A percentile compares a stretch with the other conserved stretches of the same genome.
Evolutionary conservation across 2,113 vertebrate genomes (phyloP).

Genomic region (Dunckerocampus dactyliophorus): DNA sequence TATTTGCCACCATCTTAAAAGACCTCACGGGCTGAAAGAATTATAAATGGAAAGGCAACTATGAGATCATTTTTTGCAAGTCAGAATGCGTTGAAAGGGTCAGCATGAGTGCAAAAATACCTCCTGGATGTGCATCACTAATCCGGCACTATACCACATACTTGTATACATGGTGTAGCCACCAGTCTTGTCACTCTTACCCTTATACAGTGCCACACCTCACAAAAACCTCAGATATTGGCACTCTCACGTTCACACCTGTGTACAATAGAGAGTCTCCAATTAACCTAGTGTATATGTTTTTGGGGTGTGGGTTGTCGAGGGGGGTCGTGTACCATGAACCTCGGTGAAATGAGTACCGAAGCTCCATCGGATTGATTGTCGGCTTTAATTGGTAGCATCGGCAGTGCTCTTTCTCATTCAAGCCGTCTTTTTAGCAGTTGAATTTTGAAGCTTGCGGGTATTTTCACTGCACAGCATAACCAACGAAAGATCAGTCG

Average conservation of each 20-base stretch:
- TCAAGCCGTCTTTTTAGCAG: constrained; percentile 28
- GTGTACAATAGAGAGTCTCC: too few species aligned
- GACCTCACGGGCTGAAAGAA: constrained; percentile 11
- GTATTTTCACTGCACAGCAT: constrained; percentile 64
- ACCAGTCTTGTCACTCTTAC: constrained; percentile 28
- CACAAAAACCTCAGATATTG: constrained; percentile 26
- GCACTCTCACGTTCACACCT: too few species aligned
- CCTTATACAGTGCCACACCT: constrained; percentile 15
- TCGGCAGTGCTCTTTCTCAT: constrained; percentile 28
- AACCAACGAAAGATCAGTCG: constrained; percentile 64
- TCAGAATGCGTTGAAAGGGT: constrained; percentile 43
- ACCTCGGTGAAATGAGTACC: constrained; percentile 34
- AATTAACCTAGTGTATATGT: too few species aligned
- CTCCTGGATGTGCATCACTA: constrained; percentile 42
- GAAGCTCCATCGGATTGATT: constrained; percentile 32
- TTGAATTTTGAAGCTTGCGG: constrained; percentile 46
- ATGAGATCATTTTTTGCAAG: too few species aligned
- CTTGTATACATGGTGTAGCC: constrained; percentile 11
- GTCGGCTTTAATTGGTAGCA: constrained; percentile 23
- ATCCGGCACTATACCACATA: constrained; percentile 19
- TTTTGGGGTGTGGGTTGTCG: too few species aligned
- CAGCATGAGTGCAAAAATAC: constrained; percentile 27
- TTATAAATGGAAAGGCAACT: constrained; percentile 20
- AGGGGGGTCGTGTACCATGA: constrained; percentile 11
- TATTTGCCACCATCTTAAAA: constrained; percentile 33